Evolutionary conservation across 53 echinoderm and acorn worm genomes (phyloP), one percentile per base, ranked within the genome.

Genomic region (Astropecten irregularis): DNA sequence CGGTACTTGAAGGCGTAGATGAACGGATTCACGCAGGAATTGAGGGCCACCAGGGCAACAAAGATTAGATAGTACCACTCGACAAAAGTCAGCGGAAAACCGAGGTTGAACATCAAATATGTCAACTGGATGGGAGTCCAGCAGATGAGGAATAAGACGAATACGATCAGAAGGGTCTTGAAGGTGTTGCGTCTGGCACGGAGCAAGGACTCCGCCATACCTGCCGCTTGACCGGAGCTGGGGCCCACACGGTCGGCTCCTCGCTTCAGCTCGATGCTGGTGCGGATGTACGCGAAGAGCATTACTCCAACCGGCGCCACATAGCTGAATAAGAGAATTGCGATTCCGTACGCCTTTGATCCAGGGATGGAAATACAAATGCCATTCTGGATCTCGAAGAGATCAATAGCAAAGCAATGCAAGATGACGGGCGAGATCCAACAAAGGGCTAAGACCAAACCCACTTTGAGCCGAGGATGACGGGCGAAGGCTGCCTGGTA

Each of bases 221-320:
- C 64, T 16, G 64, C 2, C 18, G 64, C 35, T 11, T 42, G 42
- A 11, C 42, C 42, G 6, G 42, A 42, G 42, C 42, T 11, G 42
- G 42, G 6, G 42, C 11, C 6, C 6, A 42, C 42, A 8, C 42
- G 6, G 42, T 6, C 42, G 6, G 42, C 42, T 42, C 42, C 42
- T 42, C 42, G 42, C 42, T 11, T 42, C 42, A 42, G 42, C 38
- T 89, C 82, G 1, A 26, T 55, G 28, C 91, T 61, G 44, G 92
- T 91, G 5, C 66, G 46, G 33, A 84, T 59, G 65, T 93, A 95
- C 33, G 86, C 93, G 37, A 86, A 88, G 2, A 88, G 68, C 95
- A 95, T 95, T 66, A 91, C 63, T 34, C 60, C 29, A 7, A 89
- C 83, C 10, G 95, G 95, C 0, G 89, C 29, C 18, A 91, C 69